Conservation (phyloP, 1,140 invertebrate genomes). For the Pogonomyrmex californicus region DNA sequence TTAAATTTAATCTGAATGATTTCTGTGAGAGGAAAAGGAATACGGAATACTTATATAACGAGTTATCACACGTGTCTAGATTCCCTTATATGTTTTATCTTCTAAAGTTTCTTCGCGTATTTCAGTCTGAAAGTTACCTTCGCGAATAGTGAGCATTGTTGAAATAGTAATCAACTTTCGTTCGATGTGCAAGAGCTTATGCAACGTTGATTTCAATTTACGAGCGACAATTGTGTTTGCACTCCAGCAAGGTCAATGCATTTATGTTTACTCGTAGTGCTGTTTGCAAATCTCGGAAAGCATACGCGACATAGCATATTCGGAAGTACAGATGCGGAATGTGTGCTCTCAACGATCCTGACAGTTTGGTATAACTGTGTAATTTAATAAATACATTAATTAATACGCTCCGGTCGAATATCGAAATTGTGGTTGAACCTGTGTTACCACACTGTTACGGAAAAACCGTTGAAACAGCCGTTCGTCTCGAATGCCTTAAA, state of each 20-base stretch:
- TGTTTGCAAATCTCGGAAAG: slow-evolving; percentile 59
- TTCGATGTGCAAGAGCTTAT: slow-evolving; percentile 44
- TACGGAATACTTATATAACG: not conserved
- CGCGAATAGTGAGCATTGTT: slow-evolving; percentile 4
- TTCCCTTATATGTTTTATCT: not conserved
- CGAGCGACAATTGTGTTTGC: slow-evolving; percentile 60
- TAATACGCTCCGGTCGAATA: slow-evolving; percentile 46
- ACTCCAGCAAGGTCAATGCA: slow-evolving; percentile 56
- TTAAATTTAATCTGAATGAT: not conserved
- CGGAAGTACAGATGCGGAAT: slow-evolving; percentile 30
- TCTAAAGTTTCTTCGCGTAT: not conserved
- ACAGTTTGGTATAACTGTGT: slow-evolving; percentile 22
- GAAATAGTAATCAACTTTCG: slow-evolving; percentile 58
- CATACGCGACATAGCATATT: slow-evolving; percentile 14
- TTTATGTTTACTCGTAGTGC: slow-evolving; percentile 54
- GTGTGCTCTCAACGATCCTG: slow-evolving; percentile 30
- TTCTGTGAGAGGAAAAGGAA: not conserved
- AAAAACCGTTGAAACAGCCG: slow-evolving; percentile 25
- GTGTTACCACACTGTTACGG: slow-evolving; percentile 23
- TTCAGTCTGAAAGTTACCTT: slow-evolving; percentile 18
- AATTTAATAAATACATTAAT: slow-evolving; percentile 64
- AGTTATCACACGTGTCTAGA: not conserved
- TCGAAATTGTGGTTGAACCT: slow-evolving; percentile 34
- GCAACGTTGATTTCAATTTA: slow-evolving; percentile 57
- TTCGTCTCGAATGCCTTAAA: slow-evolving; percentile 46